Evolutionary conservation across 2,113 vertebrate genomes (phyloP), one percentile per base, ranked within the genome.

Genomic region (Callithrix jacchus): DNA sequence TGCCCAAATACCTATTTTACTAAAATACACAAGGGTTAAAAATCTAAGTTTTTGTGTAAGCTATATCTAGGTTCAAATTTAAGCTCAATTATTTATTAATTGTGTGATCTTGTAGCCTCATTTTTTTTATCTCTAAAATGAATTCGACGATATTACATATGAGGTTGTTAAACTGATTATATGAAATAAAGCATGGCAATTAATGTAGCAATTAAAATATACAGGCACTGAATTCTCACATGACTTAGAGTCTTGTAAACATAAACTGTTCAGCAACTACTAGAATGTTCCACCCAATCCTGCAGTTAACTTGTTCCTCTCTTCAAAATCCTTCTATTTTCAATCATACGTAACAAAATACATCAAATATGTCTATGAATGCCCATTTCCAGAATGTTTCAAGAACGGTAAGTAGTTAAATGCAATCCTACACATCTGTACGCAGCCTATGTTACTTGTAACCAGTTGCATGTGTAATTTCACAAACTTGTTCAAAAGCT

Each of bases 381-480:
- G 8, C 32, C 21, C 7, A 42, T 5, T 1, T 93, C 2, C 18
- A 79, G 45, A 82, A 86, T 4, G 12, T 85, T 81, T 81, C 12
- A 61, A 32, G 20, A 47, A 88, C 54, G 18, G 7, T 25, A 66
- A 58, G 11, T 90, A 52, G 4, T 54, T 4, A 5, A 25, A 3
- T 6, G 5, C 2, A 82, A 23, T 0, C 27, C 1, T 27, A 27
- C 1, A 12, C 1, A 61, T 13, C 58, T 70, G 0, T 79, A 20
- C 9, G 52, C 3, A 68, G 12, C 11, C 30, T 87, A 17, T 30
- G 13, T n/a, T 70, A 35, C 18, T 71, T 64, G 4, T 56, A 16
- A 45, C 54, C 64, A 93, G 8, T 1, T 83, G 5, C 10, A 52
- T 35, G 8, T 1, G 8, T 56, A 32, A 8, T 11, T 77, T 88